These are phyloP conservation scores for Clinocottus analis DNA, from an alignment of 2,113 vertebrate genomes.

Conservation along the genomic window DNA sequence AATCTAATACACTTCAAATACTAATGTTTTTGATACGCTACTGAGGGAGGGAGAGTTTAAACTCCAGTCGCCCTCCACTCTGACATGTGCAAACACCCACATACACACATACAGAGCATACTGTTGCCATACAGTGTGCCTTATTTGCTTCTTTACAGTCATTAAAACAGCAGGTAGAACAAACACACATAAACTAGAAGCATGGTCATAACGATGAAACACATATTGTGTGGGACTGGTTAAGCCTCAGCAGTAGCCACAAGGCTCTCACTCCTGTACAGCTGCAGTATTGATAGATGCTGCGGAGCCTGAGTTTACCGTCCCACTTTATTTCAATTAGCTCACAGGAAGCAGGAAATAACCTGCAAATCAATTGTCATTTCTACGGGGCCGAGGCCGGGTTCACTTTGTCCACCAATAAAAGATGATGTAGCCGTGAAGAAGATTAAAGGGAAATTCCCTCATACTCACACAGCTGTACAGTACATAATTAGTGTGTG, in stretches of 20 bases:
- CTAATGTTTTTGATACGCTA: not conserved
- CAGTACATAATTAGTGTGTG: conserved; percentile 46
- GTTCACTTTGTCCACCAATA: conserved; percentile 74
- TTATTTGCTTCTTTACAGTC: conserved; percentile 22
- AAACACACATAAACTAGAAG: conserved; percentile 1
- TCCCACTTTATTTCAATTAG: conserved; percentile 83
- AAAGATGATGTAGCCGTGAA: conserved; percentile 71
- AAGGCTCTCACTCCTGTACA: conserved; percentile 29
- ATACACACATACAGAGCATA: not conserved
- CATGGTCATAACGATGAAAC: conserved; percentile 28
- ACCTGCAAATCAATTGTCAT: conserved; percentile 82
- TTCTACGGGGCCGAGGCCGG: conserved; percentile 61
- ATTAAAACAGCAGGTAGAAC: conserved; percentile 40
- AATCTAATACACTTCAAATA: not conserved
- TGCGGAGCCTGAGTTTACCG: conserved; percentile 60
- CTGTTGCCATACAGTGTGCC: not conserved
- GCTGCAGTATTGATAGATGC: conserved; percentile 77
- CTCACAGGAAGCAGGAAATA: conserved; percentile 82
- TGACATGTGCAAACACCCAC: not conserved
- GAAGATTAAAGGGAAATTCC: conserved; percentile 74
- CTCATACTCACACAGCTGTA: conserved; percentile 32
- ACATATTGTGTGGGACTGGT: conserved; percentile 54
- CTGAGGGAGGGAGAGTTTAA: not conserved
- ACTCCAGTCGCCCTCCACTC: not conserved
- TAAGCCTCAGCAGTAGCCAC: conserved; percentile 30